Evolutionary conservation across 2,113 vertebrate genomes (phyloP), one percentile per base, ranked within the genome.

Genomic region (Abramis brama): DNA sequence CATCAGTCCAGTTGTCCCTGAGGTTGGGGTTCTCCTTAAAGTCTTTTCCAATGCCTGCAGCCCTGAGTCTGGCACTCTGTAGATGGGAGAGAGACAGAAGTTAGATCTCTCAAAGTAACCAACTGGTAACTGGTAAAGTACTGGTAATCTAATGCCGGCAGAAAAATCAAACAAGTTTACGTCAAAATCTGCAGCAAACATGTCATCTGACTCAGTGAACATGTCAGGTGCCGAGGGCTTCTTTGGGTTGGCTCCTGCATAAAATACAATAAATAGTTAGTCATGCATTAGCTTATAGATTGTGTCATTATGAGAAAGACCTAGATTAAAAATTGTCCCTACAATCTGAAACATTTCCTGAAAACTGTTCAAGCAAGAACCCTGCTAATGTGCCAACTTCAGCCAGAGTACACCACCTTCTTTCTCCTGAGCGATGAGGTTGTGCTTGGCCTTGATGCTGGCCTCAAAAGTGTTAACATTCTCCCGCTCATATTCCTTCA

Each of bases 1-100:
- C 96, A 87, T 99, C 98, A 0, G 98, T 99, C 98, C 98, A 99
- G 93, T 99, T 99, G 93, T 99, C 98, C 94, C 97, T 96, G 91
- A 99, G 97, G 90, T 99, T 99, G 83, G 98, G 98, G 91, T 99
- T 99, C 91, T 99, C 98, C 91, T 99, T 99, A 93, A 99, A 99
- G 93, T 99, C 98, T 92, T 99, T 99, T 84, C 98, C 98, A 70
- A 99, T 95, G 19, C 98, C 98, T 84, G 97, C 97, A 89, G 97
- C 98, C 90, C 98, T 95, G 89, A 99, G 95, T 90, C 97, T 96
- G 90, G 98, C 98, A 88, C 96, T 99, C 98, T 99, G 91, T 73
- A 80, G 6, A 0, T 86, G 23, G 47, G 5, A 77, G 62, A 43
- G 43, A n/a, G 6, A 30, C 25, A 52, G 0, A 50, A 33, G 27